Evolutionary conservation across 2,888 invertebrate genomes (phyloP).

Genomic region (Ecdyonurus torrentis): DNA sequence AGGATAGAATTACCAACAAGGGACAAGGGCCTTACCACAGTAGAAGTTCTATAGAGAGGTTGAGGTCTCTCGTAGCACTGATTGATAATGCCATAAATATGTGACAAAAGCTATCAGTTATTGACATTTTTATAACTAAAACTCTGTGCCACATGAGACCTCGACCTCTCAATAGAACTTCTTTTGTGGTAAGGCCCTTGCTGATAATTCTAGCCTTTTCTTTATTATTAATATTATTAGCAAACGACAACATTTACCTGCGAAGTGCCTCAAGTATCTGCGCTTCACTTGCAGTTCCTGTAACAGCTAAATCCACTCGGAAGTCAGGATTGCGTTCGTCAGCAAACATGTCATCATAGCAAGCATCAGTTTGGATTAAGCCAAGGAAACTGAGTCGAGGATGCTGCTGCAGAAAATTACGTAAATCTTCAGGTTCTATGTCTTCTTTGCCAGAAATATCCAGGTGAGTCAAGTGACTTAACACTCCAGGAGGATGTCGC

Average conservation of each 20-base stretch:
- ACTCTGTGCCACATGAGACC: no score
- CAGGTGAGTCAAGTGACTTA: slow-evolving; percentile 35
- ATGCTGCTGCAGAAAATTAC: slow-evolving; percentile 28
- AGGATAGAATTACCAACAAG: no score
- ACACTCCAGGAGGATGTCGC: slow-evolving; percentile 15
- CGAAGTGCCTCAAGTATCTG: slow-evolving; percentile 40
- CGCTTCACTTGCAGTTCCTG: slow-evolving; percentile 35
- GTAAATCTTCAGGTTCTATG: slow-evolving; percentile 28
- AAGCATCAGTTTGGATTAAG: slow-evolving; percentile 34
- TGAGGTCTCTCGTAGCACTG: no score
- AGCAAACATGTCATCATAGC: slow-evolving; percentile 32
- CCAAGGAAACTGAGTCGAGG: slow-evolving; percentile 35
- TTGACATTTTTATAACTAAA: no score
- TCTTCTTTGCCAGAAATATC: slow-evolving; percentile 46
- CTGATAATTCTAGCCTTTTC: no score
- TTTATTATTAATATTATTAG: no score
- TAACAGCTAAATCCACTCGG: slow-evolving; percentile 28
- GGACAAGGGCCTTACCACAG: no score
- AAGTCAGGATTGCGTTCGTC: slow-evolving; percentile 27
- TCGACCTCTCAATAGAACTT: no score
- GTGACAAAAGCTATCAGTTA: no score
- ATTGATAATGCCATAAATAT: no score
- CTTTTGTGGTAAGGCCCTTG: no score
- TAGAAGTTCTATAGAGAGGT: no score
- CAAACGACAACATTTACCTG: slow-evolving; percentile 21